phyloP scores from a whole-genome alignment of 2,888 invertebrate species.

The Spisula solida region DNA sequence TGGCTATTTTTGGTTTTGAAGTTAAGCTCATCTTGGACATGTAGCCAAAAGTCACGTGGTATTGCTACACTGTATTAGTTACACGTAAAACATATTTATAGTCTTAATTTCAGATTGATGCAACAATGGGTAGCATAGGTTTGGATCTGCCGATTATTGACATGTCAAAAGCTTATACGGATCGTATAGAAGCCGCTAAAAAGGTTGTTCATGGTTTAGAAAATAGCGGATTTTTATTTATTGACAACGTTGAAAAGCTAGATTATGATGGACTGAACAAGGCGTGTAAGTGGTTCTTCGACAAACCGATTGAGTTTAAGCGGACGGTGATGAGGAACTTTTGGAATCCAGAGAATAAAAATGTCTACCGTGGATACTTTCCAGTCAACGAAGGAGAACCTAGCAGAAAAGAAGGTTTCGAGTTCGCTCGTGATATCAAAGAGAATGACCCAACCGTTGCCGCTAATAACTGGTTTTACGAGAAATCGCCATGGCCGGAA shows the following conservation, averaged over 20 bases:
- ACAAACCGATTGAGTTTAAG: constrained; percentile 67
- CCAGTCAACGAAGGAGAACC: constrained; percentile 71
- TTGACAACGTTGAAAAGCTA: constrained; percentile 73
- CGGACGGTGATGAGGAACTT: constrained; percentile 64
- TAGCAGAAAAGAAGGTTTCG: constrained; percentile 78
- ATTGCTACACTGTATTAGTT: no score
- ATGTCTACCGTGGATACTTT: constrained; percentile 77
- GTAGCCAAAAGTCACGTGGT: no score
- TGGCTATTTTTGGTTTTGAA: no score
- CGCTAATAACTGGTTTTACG: constrained; percentile 72
- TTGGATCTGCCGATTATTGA: constrained; percentile 72
- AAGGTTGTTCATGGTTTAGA: constrained; percentile 73
- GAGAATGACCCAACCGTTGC: constrained; percentile 65
- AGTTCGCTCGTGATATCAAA: constrained; percentile 67
- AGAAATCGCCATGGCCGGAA: constrained; percentile 66
- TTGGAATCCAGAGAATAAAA: constrained; percentile 74
- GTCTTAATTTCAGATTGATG: background rate
- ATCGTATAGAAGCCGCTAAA: constrained; percentile 64
- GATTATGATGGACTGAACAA: constrained; percentile 68
- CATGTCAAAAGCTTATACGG: constrained; percentile 63
- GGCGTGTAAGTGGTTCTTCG: constrained; percentile 74
- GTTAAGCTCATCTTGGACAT: no score
- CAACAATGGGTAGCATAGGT: background rate
- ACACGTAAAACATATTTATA: background rate
- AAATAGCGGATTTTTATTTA: constrained; percentile 75